Evolutionary conservation across 2,888 invertebrate species (phyloP).

Genomic region (Macrosoma leucophasiata): DNA sequence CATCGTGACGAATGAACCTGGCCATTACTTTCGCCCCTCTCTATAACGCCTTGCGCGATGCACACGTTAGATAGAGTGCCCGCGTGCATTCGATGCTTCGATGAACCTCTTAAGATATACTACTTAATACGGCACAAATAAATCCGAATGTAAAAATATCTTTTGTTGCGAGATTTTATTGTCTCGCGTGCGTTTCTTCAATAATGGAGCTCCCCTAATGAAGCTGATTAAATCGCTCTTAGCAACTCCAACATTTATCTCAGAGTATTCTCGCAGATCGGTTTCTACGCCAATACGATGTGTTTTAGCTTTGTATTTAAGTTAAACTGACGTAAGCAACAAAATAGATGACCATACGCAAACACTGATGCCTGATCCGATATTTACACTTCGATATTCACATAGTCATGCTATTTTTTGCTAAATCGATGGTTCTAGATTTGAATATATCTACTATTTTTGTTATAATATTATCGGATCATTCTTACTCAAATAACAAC

Average conservation of each 20-base stretch:
- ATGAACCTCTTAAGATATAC: conserved; percentile 33
- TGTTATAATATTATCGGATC: too few relatives aligned
- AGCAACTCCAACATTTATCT: conserved; percentile 47
- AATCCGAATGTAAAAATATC: conserved; percentile 3
- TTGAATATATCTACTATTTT: too few relatives aligned
- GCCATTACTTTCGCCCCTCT: conserved; percentile 54
- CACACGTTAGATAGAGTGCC: conserved; percentile 44
- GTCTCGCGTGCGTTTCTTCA: conserved; percentile 22
- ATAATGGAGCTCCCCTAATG: conserved; percentile 41
- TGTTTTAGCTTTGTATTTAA: conserved; percentile 27
- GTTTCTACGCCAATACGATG: conserved; percentile 41
- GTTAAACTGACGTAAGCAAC: too few relatives aligned
- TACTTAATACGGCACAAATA: conserved; percentile 21
- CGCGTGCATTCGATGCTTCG: conserved; percentile 35
- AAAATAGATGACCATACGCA: too few relatives aligned
- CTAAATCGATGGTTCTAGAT: too few relatives aligned
- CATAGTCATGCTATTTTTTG: too few relatives aligned
- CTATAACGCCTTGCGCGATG: conserved; percentile 54
- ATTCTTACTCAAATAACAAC: too few relatives aligned
- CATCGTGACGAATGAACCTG: conserved; percentile 51
- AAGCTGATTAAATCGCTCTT: conserved; percentile 53
- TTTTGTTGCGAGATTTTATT: conserved; percentile 10
- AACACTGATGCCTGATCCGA: too few relatives aligned
- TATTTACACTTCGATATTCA: too few relatives aligned
- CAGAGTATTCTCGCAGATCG: conserved; percentile 51